Base-by-base conservation (phyloP, 2,113 vertebrate genomes). In the Thinocorus orbignyianus region DNA sequence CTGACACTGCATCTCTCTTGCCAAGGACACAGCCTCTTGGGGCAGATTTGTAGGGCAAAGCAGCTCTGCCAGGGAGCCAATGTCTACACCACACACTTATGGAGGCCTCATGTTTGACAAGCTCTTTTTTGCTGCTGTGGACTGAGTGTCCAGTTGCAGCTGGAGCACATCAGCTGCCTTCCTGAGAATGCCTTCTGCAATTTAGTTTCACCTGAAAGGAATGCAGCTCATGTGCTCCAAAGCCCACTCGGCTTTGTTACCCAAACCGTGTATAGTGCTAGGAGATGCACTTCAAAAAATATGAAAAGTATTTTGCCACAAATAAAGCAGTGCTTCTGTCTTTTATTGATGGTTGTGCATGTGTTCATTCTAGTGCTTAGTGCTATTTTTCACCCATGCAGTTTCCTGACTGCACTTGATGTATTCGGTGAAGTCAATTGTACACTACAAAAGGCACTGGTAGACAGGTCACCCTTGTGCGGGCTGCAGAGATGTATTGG, bases 71-170 rank as follows among this genome's bases (percentile, higher is more conserved):
- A 13, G 22, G 49, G 13, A 51, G 15, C 5, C 62, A 18, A 1
- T 11, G 10, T 6, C 73, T 42, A 60, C 8, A 3, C 57, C 54
- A 26, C 8, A 42, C 17, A 13, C 20, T 39, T 66, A 22, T 1
- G 37, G 6, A 10, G 11, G 10, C 77, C 41, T 39, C 4, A 2
- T 0, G 0, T 42, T 25, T 44, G 42, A 61, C 17, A 72, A 78
- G 18, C 8, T 37, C 19, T 69, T 30, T n/a, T 46, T 46, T 13
- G 16, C 19, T 62, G 7, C 42, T 51, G 28, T n/a, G 17, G 48
- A n/a, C 19, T 15, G 7, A 68, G 18, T 4, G 26, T 48, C 42
- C 42, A 14, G 37, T 33, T 73, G 60, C 42, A 82, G 52, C 37
- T n/a, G 52, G 37, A 82, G 30, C n/a, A n/a, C 25, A 33, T 13